Percentiles rank a stretch among this genome's conserved stretches.
phyloP scores from a whole-genome alignment of 2,888 invertebrate genomes.

The Eristalinus aeneus region DNA sequence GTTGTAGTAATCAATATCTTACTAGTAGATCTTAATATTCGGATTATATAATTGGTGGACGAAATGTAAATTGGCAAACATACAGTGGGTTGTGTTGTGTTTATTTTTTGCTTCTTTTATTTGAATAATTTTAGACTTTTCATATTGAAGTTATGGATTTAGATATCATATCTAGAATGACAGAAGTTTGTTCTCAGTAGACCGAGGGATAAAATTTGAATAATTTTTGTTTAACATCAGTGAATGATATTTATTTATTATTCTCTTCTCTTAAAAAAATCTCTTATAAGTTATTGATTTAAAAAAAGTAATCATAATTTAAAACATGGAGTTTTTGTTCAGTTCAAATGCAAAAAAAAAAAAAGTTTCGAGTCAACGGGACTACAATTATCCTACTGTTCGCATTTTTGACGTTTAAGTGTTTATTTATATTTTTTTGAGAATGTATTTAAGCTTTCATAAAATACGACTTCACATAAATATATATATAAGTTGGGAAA shows the following conservation, averaged over 20 bases:
- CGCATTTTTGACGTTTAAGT: slow-evolving; percentile 27
- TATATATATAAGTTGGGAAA: slow-evolving; percentile 26
- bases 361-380: slow-evolving; percentile 17
- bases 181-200: slow-evolving; percentile 36
- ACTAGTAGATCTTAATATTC: slow-evolving; percentile 64
- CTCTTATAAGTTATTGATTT: slow-evolving; percentile 32
- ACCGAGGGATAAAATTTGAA: slow-evolving; percentile 25
- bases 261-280: slow-evolving; percentile 26
- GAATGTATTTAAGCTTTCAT: slow-evolving; percentile 13
- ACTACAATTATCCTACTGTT: slow-evolving; percentile 59
- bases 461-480: slow-evolving; percentile 18
- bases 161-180: slow-evolving; percentile 31
- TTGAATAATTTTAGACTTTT: slow-evolving; percentile 9
- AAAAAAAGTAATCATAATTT: slow-evolving; percentile 29
- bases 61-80: slow-evolving; percentile 54
- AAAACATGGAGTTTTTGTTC: slow-evolving; percentile 26
- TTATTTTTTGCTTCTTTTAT: slow-evolving; percentile 23
- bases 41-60: slow-evolving; percentile 63
- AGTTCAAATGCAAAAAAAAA: slow-evolving; percentile 55
- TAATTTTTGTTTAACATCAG: slow-evolving; percentile 26
- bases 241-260: slow-evolving; percentile 17
- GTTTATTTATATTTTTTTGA: not conserved
- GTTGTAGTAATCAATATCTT: slow-evolving; percentile 64
- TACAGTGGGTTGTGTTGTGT: slow-evolving; percentile 46
- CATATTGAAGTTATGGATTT: slow-evolving; percentile 25